Base-by-base conservation (phyloP, 2,888 invertebrate genomes). In the Urechis unicinctus region DNA sequence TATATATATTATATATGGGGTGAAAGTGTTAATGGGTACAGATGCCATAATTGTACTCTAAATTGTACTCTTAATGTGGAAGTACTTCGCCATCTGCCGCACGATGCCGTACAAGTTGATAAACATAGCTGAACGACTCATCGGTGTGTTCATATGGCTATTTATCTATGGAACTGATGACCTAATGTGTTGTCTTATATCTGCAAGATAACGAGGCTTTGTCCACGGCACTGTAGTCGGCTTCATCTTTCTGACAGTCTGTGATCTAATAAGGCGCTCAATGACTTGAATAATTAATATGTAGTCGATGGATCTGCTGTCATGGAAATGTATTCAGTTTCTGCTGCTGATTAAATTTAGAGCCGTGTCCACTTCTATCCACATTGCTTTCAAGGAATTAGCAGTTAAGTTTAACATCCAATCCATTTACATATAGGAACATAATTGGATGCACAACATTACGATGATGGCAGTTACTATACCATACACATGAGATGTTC, bases 41-140 rank as follows among this genome's bases (percentile, higher is more conserved):
- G n/a, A n/a, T n/a, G n/a, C n/a, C n/a, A n/a, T n/a, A n/a, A n/a
- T n/a, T n/a, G n/a, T n/a, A n/a, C n/a, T n/a, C n/a, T n/a, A n/a
- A n/a, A n/a, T n/a, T n/a, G n/a, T n/a, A n/a, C n/a, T n/a, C n/a
- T n/a, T n/a, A n/a, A n/a, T n/a, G n/a, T n/a, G n/a, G n/a, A n/a
- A n/a, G 66, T 94, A 93, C 77, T 83, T 94, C 66, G 94, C 94
- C 48, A 95, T 94, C 69, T 93, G 94, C 88, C 92, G 91, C 87
- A 91, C 92, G 1, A 79, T 94, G 69, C 90, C 89, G 72, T 87
- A 88, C 72, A 91, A 92, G 78, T 90, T 94, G 79, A 91, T 91
- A 48, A 90, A 90, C 71, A 84, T 88, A 54, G 85, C 91, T 22
- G 91, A 92, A 6, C 84, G 91, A 53, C 82, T 89, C 75, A 88